Base-by-base conservation (phyloP, 2,797 vertebrate genomes). In the Anguilla obscura region DNA sequence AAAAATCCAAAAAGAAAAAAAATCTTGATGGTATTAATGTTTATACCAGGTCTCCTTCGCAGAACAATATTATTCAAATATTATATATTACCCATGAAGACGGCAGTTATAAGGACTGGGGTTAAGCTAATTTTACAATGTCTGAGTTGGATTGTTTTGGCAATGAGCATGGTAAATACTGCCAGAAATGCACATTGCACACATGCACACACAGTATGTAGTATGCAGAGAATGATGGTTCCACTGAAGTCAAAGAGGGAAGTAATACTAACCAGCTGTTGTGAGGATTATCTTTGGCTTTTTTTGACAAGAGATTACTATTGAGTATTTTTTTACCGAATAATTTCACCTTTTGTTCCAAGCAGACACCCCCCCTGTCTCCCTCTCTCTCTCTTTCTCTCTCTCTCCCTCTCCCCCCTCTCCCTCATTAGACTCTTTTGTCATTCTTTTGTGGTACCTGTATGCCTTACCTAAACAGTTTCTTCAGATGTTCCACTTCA, bases 61-160 rank as follows among this genome's bases (percentile, higher is more conserved):
- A 58, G 56, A 58, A 58, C 16, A 58, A 58, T 58, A 27, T 69
- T 27, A n/a, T 69, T 69, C 27, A 69, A 69, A 69, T 45, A 45
- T 5, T 45, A 45, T 45, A 45, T 45, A 45, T 45, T 45, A n/a
- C 27, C 63, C 3, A 27, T 27, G 27, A 24, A n/a, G n/a, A 24
- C 8, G 24, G 24, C 63, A 69, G 63, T 69, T 69, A 27, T 69
- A 69, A 27, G 63, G 14, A 8, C 24, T 69, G 63, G 24, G 63
- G 63, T 69, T 9, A 69, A n/a, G 4, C 24, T 69, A 27, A 69
- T 69, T 69, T 69, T 69, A 69, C 1, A 6, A 69, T 69, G 63
- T 69, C 63, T 27, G 63, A 69, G 63, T 27, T 69, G 24, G 63
- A 69, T 69, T 69, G 63, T 69, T 69, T 69, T 69, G 63, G 63